Evolutionary conservation across 2,797 vertebrate species (phyloP).

Genomic region (Schizopygopsis malacanthus): DNA sequence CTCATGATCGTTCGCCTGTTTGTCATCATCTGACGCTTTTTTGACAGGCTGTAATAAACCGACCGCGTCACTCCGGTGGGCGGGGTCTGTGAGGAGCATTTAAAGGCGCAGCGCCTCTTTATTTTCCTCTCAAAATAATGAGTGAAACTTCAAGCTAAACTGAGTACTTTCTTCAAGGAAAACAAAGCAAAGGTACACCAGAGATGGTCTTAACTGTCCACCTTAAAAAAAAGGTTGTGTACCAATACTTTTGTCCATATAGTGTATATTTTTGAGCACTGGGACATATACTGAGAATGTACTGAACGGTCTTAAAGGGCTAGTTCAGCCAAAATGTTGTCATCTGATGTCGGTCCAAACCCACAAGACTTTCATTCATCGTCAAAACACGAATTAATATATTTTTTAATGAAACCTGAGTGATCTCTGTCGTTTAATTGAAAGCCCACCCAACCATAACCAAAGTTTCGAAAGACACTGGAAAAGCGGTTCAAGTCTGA

Average conservation of each 20-base stretch:
- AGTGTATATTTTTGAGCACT: no score
- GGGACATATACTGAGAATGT: no score
- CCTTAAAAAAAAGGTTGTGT: no score
- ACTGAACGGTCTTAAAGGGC: no score
- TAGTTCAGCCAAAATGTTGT: no score
- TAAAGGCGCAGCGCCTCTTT: constrained; percentile 61
- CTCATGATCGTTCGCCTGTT: constrained; percentile 71
- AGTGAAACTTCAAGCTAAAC: background rate
- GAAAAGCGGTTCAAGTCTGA: background rate
- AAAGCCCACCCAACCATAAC: background rate
- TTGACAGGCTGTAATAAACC: constrained; percentile 69
- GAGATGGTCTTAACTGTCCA: no score
- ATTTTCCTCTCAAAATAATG: constrained; percentile 8
- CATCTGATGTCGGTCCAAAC: no score
- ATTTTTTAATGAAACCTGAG: no score
- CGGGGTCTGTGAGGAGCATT: constrained; percentile 44
- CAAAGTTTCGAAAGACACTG: background rate
- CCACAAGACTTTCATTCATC: no score
- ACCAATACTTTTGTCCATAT: no score
- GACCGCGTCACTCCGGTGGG: constrained; percentile 59
- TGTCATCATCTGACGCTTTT: constrained; percentile 72
- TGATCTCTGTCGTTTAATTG: background rate
- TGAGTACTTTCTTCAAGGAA: background rate
- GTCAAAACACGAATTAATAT: no score
- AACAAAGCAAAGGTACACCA: background rate